A percentile compares a stretch with the other conserved stretches of the same genome.
phyloP scores from a whole-genome alignment of 2,113 vertebrate genomes.

The Jacana jacana region DNA sequence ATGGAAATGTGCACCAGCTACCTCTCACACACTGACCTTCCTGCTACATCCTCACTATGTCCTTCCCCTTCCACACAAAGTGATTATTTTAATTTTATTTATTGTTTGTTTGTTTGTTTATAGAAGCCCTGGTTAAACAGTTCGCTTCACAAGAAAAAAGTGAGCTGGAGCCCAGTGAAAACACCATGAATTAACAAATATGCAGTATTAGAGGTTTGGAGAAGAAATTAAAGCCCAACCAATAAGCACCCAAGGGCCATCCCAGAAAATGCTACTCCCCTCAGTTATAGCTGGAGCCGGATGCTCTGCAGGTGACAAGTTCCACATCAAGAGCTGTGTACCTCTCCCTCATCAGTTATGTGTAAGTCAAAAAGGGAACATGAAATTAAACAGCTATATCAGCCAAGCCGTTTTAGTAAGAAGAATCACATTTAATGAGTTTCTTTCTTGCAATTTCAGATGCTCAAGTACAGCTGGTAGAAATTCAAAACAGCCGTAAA shows the following conservation, averaged over 20 bases:
- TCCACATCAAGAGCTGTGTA: not conserved
- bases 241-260: not conserved
- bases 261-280: slow-evolving; percentile 14
- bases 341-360: not conserved
- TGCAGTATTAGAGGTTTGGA: not conserved
- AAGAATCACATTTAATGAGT: slow-evolving; percentile 83
- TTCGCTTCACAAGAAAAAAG: slow-evolving; percentile 51
- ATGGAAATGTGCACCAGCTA: slow-evolving; percentile 20
- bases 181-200: not conserved
- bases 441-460: slow-evolving; percentile 80
- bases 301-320: not conserved
- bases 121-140: not conserved
- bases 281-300: not conserved
- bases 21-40: slow-evolving; percentile 25
- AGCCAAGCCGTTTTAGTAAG: slow-evolving; percentile 78
- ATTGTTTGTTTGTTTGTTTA: not conserved
- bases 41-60: slow-evolving; percentile 26
- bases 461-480: slow-evolving; percentile 81
- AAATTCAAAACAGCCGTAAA: slow-evolving; percentile 82
- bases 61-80: slow-evolving; percentile 53
- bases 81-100: not conserved
- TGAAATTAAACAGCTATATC: slow-evolving; percentile 75
- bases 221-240: not conserved
- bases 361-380: slow-evolving; percentile 16
- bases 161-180: not conserved